phyloP scores from a whole-genome alignment of 2,113 vertebrate genomes.

The Leptobrachium leishanense region DNA sequence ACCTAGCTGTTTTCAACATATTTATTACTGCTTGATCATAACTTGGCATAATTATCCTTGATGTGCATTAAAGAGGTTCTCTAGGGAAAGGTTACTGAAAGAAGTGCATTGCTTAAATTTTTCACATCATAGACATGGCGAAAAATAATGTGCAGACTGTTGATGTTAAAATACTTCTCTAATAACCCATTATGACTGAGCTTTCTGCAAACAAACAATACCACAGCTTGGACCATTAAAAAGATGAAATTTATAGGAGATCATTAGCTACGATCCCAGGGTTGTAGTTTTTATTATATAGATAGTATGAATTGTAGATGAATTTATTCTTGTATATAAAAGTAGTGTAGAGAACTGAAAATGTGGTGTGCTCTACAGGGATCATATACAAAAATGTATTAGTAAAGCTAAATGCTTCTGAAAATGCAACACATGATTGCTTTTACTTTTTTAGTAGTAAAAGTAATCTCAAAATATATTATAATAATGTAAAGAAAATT shows the following conservation, averaged over 20 bases:
- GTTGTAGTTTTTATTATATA: slow-evolving; percentile 62
- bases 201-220: slow-evolving; percentile 64
- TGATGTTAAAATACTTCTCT: slow-evolving; percentile 68
- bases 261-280: slow-evolving; percentile 71
- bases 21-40: slow-evolving; percentile 63
- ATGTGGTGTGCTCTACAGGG: background rate
- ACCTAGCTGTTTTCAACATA: slow-evolving; percentile 57
- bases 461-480: too few species aligned
- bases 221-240: slow-evolving; percentile 63
- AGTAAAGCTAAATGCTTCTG: too few species aligned
- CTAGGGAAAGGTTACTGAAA: slow-evolving; percentile 56
- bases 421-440: too few species aligned
- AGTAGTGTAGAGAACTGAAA: background rate
- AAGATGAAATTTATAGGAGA: slow-evolving; percentile 65
- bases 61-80: slow-evolving; percentile 67
- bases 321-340: background rate
- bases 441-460: too few species aligned
- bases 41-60: slow-evolving; percentile 61
- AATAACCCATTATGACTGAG: slow-evolving; percentile 69
- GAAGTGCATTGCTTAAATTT: slow-evolving; percentile 60
- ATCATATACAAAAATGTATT: background rate
- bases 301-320: background rate
- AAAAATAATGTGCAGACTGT: slow-evolving; percentile 62
- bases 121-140: slow-evolving; percentile 57
- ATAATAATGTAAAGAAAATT: too few species aligned